Evolutionary conservation across 64 coral and sea anemone species (phyloP).

Genomic region (Montipora sp.): DNA sequence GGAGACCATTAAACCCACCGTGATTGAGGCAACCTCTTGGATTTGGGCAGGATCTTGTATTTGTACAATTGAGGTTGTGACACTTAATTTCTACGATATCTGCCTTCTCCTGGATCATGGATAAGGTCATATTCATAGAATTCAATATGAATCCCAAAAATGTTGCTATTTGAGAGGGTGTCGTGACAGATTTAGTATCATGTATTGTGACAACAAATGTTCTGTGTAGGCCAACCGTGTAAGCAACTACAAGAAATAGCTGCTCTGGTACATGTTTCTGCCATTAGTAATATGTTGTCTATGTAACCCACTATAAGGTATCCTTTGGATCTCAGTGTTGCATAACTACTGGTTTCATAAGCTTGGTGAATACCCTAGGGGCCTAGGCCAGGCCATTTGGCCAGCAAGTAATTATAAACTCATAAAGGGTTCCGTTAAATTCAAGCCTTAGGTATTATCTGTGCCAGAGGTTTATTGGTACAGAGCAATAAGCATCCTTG

Average conservation of each 20-base stretch:
- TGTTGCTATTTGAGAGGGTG: conserved; percentile 28
- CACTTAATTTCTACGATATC: conserved; percentile 34
- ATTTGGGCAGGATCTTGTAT: not conserved
- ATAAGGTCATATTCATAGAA: conserved; percentile 35
- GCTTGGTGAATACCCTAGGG: conserved; percentile 14
- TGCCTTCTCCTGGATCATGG: conserved; percentile 45
- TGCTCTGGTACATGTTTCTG: not conserved
- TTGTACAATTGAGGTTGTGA: conserved; percentile 6
- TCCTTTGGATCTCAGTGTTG: conserved; percentile 34
- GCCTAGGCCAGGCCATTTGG: conserved; percentile 11
- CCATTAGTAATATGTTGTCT: conserved; percentile 51
- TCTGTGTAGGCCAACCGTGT: conserved; percentile 6
- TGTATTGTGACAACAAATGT: conserved; percentile 57
- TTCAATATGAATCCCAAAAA: conserved; percentile 59
- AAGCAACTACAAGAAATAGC: not conserved
- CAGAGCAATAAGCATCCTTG: conserved; percentile 63
- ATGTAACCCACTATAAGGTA: conserved; percentile 51
- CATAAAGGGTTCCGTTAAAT: conserved; percentile 15
- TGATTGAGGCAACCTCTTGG: conserved; percentile 33
- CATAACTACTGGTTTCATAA: conserved; percentile 45
- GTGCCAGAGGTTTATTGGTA: not conserved
- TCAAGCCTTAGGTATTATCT: conserved; percentile 21
- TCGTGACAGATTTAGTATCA: conserved; percentile 28
- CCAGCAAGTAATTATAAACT: conserved; percentile 9
- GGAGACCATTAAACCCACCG: conserved; percentile 35